These are phyloP conservation scores for Drosophila mojavensis DNA, from an alignment of 1,140 invertebrate genomes.

Conservation along the genomic window DNA sequence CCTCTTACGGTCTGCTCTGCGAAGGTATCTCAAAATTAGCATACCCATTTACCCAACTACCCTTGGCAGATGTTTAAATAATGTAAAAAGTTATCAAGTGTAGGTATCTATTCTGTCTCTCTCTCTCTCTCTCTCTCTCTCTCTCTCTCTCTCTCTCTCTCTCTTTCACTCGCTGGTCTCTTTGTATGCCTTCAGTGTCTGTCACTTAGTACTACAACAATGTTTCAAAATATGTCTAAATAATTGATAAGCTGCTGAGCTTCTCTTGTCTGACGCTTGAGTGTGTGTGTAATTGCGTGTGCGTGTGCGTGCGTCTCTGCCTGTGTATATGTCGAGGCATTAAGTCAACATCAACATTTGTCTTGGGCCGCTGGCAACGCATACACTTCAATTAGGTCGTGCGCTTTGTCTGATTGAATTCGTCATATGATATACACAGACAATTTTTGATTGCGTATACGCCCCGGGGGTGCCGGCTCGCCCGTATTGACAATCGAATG, in stretches of 20 bases:
- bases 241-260: constrained; percentile 67
- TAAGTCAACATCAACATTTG: constrained; percentile 50
- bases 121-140: not conserved
- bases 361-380: constrained; percentile 39
- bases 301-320: not conserved
- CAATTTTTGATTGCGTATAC: constrained; percentile 77
- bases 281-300: constrained; percentile 5
- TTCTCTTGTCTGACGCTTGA: constrained; percentile 23
- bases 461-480: constrained; percentile 37
- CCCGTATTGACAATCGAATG: constrained; percentile 48
- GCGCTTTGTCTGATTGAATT: constrained; percentile 78
- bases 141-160: not conserved
- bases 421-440: constrained; percentile 74
- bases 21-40: not conserved
- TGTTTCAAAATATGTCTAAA: constrained; percentile 76
- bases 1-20: no score
- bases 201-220: constrained; percentile 40
- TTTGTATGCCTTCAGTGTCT: constrained; percentile 5
- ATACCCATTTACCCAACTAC: not conserved
- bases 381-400: constrained; percentile 72
- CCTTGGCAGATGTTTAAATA: constrained; percentile 44
- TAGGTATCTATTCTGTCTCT: not conserved
- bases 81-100: constrained; percentile 59
- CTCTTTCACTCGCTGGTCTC: constrained; percentile 18
- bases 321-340: constrained; percentile 43